Conservation (phyloP, 2,888 invertebrate species). For the Folsomia candida region DNA sequence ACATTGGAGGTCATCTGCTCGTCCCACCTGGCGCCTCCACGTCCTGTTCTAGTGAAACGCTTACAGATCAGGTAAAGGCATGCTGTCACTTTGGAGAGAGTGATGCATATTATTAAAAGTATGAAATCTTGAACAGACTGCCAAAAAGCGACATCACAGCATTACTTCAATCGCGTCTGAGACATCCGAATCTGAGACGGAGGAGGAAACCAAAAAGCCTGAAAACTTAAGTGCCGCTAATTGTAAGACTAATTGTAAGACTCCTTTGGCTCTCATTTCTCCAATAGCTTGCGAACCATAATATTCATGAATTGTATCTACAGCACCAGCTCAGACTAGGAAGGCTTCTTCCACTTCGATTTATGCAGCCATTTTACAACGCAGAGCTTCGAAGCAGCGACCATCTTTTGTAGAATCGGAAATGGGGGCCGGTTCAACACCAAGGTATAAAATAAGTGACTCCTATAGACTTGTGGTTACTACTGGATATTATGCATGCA, state of each 20-base stretch:
- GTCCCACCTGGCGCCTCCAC: slow-evolving; percentile 48
- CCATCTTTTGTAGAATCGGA: slow-evolving; percentile 53
- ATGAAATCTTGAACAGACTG: slow-evolving; percentile 13
- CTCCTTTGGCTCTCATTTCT: neutral
- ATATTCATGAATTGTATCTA: neutral
- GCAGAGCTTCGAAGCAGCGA: slow-evolving; percentile 50
- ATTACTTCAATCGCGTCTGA: slow-evolving; percentile 48
- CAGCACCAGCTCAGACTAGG: slow-evolving; percentile 47
- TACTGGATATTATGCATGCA: no score
- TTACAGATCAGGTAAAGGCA: slow-evolving; percentile 45
- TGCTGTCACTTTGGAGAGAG: neutral
- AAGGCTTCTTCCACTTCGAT: slow-evolving; percentile 51
- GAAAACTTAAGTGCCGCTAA: slow-evolving; percentile 37
- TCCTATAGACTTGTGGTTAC: no score
- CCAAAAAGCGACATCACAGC: slow-evolving; percentile 49
- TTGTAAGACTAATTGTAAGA: slow-evolving; percentile 36
- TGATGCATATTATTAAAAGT: no score
- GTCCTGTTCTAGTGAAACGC: slow-evolving; percentile 48
- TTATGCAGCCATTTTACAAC: slow-evolving; percentile 50
- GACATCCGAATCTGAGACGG: slow-evolving; percentile 47
- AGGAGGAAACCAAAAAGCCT: slow-evolving; percentile 35
- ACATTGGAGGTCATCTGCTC: slow-evolving; percentile 47
- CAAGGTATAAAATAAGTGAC: slow-evolving; percentile 53
- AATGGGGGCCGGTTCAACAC: slow-evolving; percentile 56
- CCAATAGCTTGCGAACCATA: neutral